Percentiles rank a stretch among this genome's conserved stretches.
These are phyloP conservation scores for Meles meles DNA, from an alignment of 2,113 vertebrate species.

Conservation along the genomic window DNA sequence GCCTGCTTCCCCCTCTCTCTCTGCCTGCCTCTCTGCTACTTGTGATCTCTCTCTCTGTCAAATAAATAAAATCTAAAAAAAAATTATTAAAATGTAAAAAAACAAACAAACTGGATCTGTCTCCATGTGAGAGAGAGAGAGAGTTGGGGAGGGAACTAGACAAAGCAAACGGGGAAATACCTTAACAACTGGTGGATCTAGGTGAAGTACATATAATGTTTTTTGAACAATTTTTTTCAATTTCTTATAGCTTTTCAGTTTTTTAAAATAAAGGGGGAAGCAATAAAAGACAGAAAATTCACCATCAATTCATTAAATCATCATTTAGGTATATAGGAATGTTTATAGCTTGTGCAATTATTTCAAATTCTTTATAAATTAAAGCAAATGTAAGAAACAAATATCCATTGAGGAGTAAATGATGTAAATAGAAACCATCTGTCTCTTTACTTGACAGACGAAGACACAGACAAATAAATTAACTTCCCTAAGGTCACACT, in stretches of 20 bases:
- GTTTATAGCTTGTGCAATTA: neutral
- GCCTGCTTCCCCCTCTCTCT: no score
- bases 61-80: no score
- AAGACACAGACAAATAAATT: neutral
- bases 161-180: neutral
- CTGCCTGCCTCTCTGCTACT: no score
- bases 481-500: neutral
- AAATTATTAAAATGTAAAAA: no score
- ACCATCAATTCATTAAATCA: neutral
- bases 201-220: neutral
- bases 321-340: conserved; percentile 1
- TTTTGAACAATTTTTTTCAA: neutral
- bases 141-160: neutral
- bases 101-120: no score
- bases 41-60: no score
- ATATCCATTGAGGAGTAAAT: neutral
- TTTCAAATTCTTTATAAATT: conserved; percentile 3
- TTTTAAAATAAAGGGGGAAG: conserved; percentile 22
- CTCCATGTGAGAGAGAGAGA: no score
- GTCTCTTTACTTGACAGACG: neutral
- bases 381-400: neutral
- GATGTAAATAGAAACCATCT: neutral
- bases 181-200: neutral
- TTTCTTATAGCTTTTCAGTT: neutral
- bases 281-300: neutral